Evolutionary conservation across 2,888 invertebrate species (phyloP).

Genomic region (Calameuta idolon): DNA sequence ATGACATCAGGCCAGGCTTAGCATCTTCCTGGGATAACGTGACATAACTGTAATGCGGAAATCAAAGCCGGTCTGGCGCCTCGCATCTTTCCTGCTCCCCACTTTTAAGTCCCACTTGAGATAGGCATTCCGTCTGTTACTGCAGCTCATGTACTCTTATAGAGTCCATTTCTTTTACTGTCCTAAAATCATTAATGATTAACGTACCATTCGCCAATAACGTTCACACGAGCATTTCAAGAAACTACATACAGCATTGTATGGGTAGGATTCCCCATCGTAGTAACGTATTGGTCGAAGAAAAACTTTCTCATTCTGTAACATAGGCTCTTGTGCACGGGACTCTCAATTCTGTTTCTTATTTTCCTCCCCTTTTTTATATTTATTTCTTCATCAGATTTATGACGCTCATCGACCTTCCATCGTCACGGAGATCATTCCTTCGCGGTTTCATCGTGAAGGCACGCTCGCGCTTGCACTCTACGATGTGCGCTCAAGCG

Average conservation of each 20-base stretch:
- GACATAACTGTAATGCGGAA: constrained; percentile 23
- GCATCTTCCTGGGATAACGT: constrained; percentile 14
- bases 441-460: background rate
- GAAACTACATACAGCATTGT: background rate
- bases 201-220: background rate
- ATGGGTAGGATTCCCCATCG: background rate
- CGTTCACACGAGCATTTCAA: background rate
- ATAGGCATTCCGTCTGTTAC: background rate
- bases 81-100: background rate
- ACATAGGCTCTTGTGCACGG: background rate
- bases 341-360: background rate
- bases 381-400: background rate
- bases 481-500: background rate
- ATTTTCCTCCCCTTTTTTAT: background rate
- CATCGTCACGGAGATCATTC: background rate
- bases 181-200: background rate
- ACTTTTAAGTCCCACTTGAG: background rate
- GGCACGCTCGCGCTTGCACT: background rate
- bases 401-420: background rate
- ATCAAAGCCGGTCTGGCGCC: background rate
- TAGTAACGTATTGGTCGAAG: background rate
- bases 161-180: background rate
- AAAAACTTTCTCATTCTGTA: background rate
- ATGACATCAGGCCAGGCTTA: background rate
- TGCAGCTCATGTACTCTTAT: background rate